Base-by-base conservation (phyloP, 2,113 vertebrate species). In the Ovibos moschatus region DNA sequence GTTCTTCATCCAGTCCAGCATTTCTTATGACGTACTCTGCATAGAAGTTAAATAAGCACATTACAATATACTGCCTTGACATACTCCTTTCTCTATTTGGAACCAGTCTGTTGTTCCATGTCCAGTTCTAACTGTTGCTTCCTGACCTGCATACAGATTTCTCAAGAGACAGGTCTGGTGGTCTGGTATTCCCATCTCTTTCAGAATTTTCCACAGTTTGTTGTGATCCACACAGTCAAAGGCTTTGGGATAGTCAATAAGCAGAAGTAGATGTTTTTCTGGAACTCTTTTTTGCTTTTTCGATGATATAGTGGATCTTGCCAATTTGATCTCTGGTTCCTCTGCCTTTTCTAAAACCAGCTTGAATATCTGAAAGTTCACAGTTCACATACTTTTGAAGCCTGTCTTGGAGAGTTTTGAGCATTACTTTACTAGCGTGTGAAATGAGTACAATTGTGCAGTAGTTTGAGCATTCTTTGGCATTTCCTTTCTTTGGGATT, bases 301-400 rank as follows among this genome's bases (percentile, higher is more conserved):
- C 1, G 0, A 71, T 23, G 9, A 36, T 36, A 5, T 9, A 71
- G 64, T 0, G 0, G 64, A 36, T 36, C 5, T 36, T 71, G n/a
- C 19, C n/a, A 71, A 36, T 71, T 71, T 71, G 19, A 71, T 36
- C 64, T 71, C n/a, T 36, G 64, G n/a, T 36, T 71, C 64, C 64
- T 71, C 64, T 71, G n/a, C 3, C 0, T 23, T 71, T 71, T 71
- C 9, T 71, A 71, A 71, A 71, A 21, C 64, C 64, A 71, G 64
- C n/a, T 23, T 71, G n/a, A 71, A 23, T 21, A 36, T 12, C 19
- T 71, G 62, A 36, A 71, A 71, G 17, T 5, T 71, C 64, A 71
- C 0, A 0, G n/a, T 36, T 71, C 64, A 36, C n/a, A 6, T 36
- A 71, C 9, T 71, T 36, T 36, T 71, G n/a, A 71, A 71, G 64